Conservation (phyloP, 2,113 vertebrate genomes). For the Mystacornis crossleyi region DNA sequence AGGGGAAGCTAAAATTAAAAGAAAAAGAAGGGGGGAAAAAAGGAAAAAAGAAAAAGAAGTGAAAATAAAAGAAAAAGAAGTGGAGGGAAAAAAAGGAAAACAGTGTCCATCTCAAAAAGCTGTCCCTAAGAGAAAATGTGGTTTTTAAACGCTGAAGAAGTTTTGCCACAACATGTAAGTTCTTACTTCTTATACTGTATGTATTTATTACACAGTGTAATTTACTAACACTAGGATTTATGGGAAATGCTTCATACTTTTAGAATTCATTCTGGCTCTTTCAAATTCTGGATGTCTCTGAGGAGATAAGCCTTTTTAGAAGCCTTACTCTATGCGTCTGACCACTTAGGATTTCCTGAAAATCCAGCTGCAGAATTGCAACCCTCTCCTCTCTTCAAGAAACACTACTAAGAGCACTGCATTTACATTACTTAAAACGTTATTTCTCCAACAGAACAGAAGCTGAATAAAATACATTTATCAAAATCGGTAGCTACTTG, state of each 20-base stretch:
- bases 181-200: neutral
- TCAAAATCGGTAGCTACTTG: neutral
- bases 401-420: neutral
- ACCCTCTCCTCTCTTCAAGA: neutral
- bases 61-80: too few relatives aligned
- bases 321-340: neutral
- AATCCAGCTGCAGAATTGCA: neutral
- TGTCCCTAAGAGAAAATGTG: neutral
- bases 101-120: neutral
- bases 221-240: neutral
- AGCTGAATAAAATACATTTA: neutral
- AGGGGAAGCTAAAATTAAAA: too few relatives aligned
- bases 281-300: neutral
- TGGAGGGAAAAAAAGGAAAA: too few relatives aligned
- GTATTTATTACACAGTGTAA: neutral
- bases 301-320: neutral
- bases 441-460: neutral
- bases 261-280: neutral
- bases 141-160: neutral
- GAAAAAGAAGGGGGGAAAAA: too few relatives aligned
- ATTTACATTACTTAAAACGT: neutral
- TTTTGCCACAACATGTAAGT: neutral
- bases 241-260: neutral
- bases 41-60: too few relatives aligned
- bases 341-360: neutral